These are phyloP conservation scores for Notodonta ziczac DNA, from an alignment of 2,888 invertebrate genomes.

Conservation along the genomic window DNA sequence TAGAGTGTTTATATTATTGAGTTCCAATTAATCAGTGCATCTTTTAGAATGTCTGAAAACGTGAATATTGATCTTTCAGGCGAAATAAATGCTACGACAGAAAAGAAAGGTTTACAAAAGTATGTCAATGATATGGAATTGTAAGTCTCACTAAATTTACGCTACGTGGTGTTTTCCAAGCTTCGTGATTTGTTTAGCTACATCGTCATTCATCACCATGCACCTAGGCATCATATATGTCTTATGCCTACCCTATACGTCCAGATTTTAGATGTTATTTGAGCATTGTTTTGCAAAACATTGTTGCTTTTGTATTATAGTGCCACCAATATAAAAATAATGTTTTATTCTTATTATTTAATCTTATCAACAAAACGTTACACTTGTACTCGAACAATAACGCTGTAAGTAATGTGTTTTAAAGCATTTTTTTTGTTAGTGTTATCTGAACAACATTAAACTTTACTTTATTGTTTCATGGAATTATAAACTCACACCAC, in stretches of 20 bases:
- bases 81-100: slow-evolving; percentile 73
- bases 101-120: slow-evolving; percentile 81
- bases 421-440: not conserved
- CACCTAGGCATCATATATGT: no score
- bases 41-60: slow-evolving; percentile 68
- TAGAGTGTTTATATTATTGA: not conserved
- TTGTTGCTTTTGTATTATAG: not conserved
- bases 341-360: no score
- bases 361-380: no score
- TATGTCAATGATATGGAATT: slow-evolving; percentile 81
- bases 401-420: not conserved
- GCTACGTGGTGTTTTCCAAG: slow-evolving; percentile 57
- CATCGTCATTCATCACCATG: slow-evolving; percentile 14
- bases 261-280: slow-evolving; percentile 13
- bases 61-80: slow-evolving; percentile 79
- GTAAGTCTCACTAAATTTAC: slow-evolving; percentile 67
- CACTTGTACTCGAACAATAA: no score
- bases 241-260: no score
- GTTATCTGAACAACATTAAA: not conserved
- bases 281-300: not conserved
- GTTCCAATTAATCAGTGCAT: not conserved
- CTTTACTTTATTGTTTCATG: not conserved
- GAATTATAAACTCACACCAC: not conserved
- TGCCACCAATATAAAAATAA: no score
- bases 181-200: slow-evolving; percentile 20